These are phyloP conservation scores for Listrodromus nycthemerus DNA, from an alignment of 2,888 invertebrate species.

Conservation along the genomic window DNA sequence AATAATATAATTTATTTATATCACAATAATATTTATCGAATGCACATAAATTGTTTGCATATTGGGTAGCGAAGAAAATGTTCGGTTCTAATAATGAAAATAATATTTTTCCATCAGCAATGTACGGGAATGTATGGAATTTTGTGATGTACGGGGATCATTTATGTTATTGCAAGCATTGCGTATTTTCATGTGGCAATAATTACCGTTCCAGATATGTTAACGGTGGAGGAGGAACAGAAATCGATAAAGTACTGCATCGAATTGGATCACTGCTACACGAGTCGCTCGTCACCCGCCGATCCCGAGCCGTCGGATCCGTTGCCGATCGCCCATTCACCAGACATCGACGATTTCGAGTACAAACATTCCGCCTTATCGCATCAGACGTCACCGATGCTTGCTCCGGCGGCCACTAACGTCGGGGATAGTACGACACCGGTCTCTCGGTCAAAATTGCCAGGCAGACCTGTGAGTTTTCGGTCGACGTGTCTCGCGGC, in stretches of 20 bases:
- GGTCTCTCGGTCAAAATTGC: constrained; percentile 66
- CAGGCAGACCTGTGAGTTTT: constrained; percentile 55
- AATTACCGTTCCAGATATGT: constrained; percentile 79
- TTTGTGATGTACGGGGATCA: neutral
- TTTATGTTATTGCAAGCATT: neutral
- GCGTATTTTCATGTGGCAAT: neutral
- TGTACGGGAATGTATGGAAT: too few species aligned
- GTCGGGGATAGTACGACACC: constrained; percentile 39
- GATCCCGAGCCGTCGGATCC: constrained; percentile 86
- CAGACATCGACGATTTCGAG: constrained; percentile 74
- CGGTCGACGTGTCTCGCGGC: neutral
- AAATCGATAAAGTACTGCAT: constrained; percentile 86
- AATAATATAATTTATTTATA: neutral
- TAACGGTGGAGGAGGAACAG: constrained; percentile 85
- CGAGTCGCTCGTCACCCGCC: constrained; percentile 86
- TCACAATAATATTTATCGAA: neutral
- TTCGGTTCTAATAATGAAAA: too few species aligned
- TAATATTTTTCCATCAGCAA: too few species aligned
- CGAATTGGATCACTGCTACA: constrained; percentile 93
- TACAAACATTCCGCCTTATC: constrained; percentile 61
- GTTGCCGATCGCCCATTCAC: constrained; percentile 75
- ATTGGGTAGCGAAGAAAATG: too few species aligned
- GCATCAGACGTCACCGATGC: constrained; percentile 64
- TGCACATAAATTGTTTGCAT: too few species aligned
- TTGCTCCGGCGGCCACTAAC: constrained; percentile 38